Base-by-base conservation (phyloP, 92 coral and sea anemone genomes). In the Zoanthus solanderi region DNA sequence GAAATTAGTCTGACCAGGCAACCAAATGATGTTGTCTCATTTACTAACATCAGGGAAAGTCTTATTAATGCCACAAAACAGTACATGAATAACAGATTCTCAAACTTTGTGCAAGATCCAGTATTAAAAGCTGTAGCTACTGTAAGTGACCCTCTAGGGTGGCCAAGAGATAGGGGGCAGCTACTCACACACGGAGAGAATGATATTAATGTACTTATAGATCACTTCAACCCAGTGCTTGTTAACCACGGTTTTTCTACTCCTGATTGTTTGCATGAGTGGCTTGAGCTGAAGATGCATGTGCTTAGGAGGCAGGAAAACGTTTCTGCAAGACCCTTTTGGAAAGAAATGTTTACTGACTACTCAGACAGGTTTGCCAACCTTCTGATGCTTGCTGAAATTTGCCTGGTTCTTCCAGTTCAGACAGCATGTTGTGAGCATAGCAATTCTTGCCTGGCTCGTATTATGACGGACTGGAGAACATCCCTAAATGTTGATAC, bases 211-310 rank as follows among this genome's bases (percentile, higher is more conserved):
- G 87, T 52, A 79, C 87, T 84, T 71, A 84, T 84, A 84, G 87
- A 71, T 84, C 88, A 84, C 79, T 84, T 72, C 88, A 84, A 72
- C 66, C 79, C 71, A 84, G 88, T 84, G 88, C 79, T 84, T 84
- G 79, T 53, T 72, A 71, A 50, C 79, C 88, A 84, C 58, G 88
- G 56, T 71, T 84, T 84, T 84, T 84, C 79, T 54, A 30, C 72
- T 23, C 18, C 75, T 85, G 81, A 72, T 85, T 73, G 88, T 73
- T 85, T 85, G 75, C 80, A 85, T 85, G 88, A 85, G 81, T 85
- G 88, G 88, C 88, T 58, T 85, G 88, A 85, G 88, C 71, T 74
- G 82, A 85, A 85, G 89, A 75, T 85, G 83, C 89, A 85, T 85
- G 75, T 85, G 31, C 89, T 57, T 61, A 85, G 83, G n/a, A n/a